Percentiles rank a stretch among this genome's conserved stretches.
Conservation (phyloP, 2,888 invertebrate species). For the Ormyrus pomaceus region DNA sequence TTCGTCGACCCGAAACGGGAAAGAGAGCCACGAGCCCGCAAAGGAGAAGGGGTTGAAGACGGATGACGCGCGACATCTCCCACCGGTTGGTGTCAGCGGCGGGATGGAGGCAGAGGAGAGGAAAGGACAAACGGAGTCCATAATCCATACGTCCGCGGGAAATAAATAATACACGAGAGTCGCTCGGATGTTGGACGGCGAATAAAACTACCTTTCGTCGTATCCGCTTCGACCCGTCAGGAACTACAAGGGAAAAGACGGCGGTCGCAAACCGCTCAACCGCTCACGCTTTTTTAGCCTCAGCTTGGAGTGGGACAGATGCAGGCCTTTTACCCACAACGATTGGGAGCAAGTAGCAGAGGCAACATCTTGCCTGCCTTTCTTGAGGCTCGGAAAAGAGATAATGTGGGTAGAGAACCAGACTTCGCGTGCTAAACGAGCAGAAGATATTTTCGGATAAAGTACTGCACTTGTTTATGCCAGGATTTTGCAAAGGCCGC, state of each 20-base stretch:
- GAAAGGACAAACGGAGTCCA: slow-evolving; percentile 60
- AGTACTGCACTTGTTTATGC: slow-evolving; percentile 5
- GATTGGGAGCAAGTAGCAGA: slow-evolving; percentile 9
- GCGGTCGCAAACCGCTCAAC: slow-evolving; percentile 19
- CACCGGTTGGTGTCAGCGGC: slow-evolving; percentile 15
- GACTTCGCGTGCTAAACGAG: slow-evolving; percentile 31
- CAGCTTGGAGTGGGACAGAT: not conserved
- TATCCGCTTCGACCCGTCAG: slow-evolving; percentile 46
- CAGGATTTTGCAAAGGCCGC: not conserved
- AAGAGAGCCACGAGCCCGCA: not conserved
- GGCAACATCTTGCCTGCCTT: not conserved
- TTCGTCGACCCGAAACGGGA: not conserved
- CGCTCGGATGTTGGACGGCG: slow-evolving; percentile 61
- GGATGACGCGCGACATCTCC: slow-evolving; percentile 13
- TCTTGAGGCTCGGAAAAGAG: not conserved
- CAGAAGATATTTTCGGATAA: slow-evolving; percentile 42
- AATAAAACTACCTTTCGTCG: slow-evolving; percentile 61
- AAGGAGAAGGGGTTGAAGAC: slow-evolving; percentile 16
- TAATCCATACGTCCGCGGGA: slow-evolving; percentile 71
- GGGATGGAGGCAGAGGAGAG: slow-evolving; percentile 32
- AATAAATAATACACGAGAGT: slow-evolving; percentile 73
- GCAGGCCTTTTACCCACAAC: not conserved
- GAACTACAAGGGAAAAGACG: slow-evolving; percentile 56
- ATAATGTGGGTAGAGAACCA: not conserved
- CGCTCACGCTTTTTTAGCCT: slow-evolving; percentile 37